Evolutionary conservation across 2,888 invertebrate species (phyloP), one percentile per base, ranked within the genome.

Genomic region (Caenorhabditis sp.): DNA sequence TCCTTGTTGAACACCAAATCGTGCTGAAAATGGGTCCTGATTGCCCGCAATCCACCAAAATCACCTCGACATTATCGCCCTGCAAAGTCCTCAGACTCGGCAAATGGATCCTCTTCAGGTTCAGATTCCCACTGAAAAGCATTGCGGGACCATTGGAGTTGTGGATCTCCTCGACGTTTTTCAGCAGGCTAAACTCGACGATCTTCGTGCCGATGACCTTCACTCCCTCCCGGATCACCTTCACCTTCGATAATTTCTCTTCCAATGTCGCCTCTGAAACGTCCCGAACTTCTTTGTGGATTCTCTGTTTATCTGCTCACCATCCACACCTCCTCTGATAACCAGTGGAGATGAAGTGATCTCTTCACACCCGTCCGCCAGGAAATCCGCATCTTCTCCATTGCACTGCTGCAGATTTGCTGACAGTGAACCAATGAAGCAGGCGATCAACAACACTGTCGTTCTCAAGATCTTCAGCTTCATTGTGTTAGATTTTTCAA

Each of bases 61-160:
- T n/a, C 24, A 58, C 68, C 11, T 32, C 13, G n/a, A n/a, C n/a
- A n/a, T n/a, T n/a, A 28, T 61, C 28, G 28, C 70, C 70, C 20
- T 35, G 13, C 22, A 71, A 55, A 1, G 20, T 13, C 22, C 11
- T 55, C 62, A 71, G 35, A 1, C 40, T 55, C 11, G 9, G 18
- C 53, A 71, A 40, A 0, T 24, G n/a, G 22, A 71, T 55, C n/a
- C 71, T 55, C 4, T 32, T 32, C 32, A 71, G 35, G 3, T 44
- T 44, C 18, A 28, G 15, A 35, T 71, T 71, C 11, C 62, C 55
- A 15, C 5, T 64, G 47, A 71, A 71, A 13, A 24, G n/a, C 15
- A 71, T 20, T 2, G 62, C 71, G 24, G 53, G 56, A 13, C 71
- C 71, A 32, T 62, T 6, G 28, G 37, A 37, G 32, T 62, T 71